These are phyloP conservation scores for Leptodactylus fuscus DNA, from an alignment of 2,113 vertebrate species.

Conservation along the genomic window DNA sequence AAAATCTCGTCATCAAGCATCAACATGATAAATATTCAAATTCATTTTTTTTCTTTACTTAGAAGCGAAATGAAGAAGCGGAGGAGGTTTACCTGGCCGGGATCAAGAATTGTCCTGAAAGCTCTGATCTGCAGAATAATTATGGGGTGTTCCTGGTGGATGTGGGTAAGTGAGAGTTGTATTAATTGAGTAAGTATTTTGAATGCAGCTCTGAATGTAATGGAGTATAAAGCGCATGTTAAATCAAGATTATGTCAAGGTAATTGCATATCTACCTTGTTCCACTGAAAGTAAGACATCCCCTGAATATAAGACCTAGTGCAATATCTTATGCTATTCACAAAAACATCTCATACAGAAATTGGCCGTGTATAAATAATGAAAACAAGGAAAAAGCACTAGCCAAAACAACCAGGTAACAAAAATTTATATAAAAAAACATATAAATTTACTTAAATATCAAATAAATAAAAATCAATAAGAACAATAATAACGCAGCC, in stretches of 20 bases:
- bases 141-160: conserved; percentile 96
- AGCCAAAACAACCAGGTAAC: too few relatives aligned
- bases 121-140: conserved; percentile 94
- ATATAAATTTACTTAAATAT: too few relatives aligned
- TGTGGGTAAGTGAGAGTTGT: conserved; percentile 77
- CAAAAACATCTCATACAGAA: too few relatives aligned
- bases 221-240: not conserved
- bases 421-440: too few relatives aligned
- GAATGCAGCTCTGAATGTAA: not conserved
- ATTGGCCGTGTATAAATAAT: too few relatives aligned
- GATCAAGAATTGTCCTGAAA: conserved; percentile 91
- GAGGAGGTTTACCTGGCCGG: conserved; percentile 87
- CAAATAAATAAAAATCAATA: too few relatives aligned
- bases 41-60: conserved; percentile 58
- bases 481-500: too few relatives aligned
- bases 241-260: not conserved
- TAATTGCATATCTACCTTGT: not conserved
- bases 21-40: not conserved
- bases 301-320: too few relatives aligned
- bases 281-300: too few relatives aligned
- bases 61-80: conserved; percentile 88
- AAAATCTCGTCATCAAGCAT: too few relatives aligned
- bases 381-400: too few relatives aligned
- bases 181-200: not conserved
- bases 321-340: too few relatives aligned